These are phyloP conservation scores for Atherix ibis DNA, from an alignment of 2,888 invertebrate genomes.

Conservation along the genomic window DNA sequence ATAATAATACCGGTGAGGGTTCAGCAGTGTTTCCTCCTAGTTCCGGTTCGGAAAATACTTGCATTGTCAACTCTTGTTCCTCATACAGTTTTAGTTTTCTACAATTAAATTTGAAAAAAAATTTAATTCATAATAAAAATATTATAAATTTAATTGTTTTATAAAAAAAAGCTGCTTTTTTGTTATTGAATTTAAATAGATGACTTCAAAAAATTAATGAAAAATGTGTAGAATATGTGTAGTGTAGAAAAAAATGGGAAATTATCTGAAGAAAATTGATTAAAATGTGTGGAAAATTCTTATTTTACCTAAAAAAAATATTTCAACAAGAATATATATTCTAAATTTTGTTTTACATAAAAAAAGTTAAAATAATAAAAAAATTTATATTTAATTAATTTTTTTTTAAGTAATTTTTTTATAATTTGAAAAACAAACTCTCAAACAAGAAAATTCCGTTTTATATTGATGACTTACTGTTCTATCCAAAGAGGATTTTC, in stretches of 20 bases:
- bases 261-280: no score
- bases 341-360: constrained; percentile 2
- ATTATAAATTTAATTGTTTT: no score
- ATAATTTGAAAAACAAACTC: constrained; percentile 2
- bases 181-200: no score
- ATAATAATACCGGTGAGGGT: constrained; percentile 19
- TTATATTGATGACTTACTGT: constrained; percentile 54
- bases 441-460: no score
- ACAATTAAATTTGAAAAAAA: constrained; percentile 3
- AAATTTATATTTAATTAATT: no score
- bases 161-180: no score
- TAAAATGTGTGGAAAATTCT: no score
- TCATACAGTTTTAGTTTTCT: constrained; percentile 77
- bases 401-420: not conserved
- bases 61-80: constrained; percentile 86
- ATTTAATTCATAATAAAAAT: constrained; percentile 6
- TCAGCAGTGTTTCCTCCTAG: constrained; percentile 17
- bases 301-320: no score
- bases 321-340: no score
- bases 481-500: constrained; percentile 89
- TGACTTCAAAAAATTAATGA: no score
- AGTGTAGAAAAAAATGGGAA: no score
- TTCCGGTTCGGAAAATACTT: constrained; percentile 71
- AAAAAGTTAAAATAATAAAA: constrained; percentile 3
- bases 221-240: no score